Percentiles rank a stretch among this genome's conserved stretches.
These are phyloP conservation scores for Pteruthius melanotis DNA, from an alignment of 2,113 vertebrate genomes.

Conservation along the genomic window DNA sequence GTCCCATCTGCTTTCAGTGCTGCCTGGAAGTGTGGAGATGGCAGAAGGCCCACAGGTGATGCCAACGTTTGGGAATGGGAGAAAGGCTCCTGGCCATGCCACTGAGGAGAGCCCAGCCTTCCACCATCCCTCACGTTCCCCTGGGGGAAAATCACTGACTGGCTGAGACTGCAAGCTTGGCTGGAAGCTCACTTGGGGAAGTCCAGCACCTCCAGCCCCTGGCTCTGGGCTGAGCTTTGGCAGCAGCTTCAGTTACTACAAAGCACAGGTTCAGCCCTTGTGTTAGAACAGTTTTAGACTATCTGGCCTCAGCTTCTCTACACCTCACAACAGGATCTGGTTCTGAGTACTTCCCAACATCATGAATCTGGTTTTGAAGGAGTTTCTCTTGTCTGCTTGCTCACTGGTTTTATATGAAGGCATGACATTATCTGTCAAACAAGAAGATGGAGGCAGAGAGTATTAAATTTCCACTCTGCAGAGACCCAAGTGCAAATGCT, in stretches of 20 bases:
- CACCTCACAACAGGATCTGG: not conserved
- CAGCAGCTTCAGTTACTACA: not conserved
- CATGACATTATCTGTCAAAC: not conserved
- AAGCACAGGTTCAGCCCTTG: not conserved
- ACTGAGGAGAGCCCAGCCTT: not conserved
- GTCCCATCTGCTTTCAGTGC: rapidly evolving
- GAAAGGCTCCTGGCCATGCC: not conserved
- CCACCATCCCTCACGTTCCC: rapidly evolving
- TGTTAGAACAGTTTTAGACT: not conserved
- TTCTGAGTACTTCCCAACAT: not conserved
- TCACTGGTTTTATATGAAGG: not conserved
- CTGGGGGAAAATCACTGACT: not conserved
- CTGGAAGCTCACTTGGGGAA: not conserved
- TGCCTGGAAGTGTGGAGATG: not conserved
- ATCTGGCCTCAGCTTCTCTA: not conserved
- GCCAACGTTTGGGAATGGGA: not conserved
- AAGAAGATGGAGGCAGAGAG: not conserved
- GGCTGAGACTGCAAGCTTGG: not conserved
- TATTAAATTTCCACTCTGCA: not conserved
- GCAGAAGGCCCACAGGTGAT: not conserved
- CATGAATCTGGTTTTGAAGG: not conserved
- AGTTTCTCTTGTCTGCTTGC: not conserved
- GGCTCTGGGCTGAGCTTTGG: not conserved
- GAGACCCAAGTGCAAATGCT: not conserved
- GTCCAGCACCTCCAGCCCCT: not conserved